These are phyloP conservation scores for Cephalopterus ornatus DNA, from an alignment of 2,113 vertebrate species.

Conservation along the genomic window DNA sequence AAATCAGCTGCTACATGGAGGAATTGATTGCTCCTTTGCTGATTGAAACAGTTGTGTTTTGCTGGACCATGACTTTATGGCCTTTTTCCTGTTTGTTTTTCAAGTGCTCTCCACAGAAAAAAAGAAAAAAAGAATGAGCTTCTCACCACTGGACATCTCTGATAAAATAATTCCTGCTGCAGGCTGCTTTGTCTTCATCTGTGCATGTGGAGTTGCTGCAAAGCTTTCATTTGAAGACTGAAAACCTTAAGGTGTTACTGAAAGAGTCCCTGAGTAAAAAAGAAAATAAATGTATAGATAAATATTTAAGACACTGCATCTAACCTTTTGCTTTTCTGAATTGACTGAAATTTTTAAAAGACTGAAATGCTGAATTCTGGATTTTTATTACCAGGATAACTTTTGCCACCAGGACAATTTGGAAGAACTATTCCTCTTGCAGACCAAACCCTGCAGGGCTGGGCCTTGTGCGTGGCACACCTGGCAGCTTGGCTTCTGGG, in stretches of 20 bases:
- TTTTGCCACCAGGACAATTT: neutral
- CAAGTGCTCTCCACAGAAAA: neutral
- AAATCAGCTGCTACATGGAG: neutral
- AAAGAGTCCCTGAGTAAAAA: neutral
- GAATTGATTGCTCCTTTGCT: neutral
- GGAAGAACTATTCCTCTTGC: neutral
- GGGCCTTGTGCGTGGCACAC: neutral
- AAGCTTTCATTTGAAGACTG: neutral
- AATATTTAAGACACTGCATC: neutral
- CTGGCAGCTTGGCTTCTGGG: neutral
- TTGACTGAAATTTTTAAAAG: neutral
- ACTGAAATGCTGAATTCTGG: neutral
- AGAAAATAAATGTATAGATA: neutral
- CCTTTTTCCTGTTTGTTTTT: slow-evolving; percentile 15
- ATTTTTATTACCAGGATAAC: neutral
- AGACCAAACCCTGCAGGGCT: neutral
- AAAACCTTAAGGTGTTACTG: neutral
- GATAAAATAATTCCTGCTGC: neutral
- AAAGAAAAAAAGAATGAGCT: neutral
- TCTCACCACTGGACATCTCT: neutral
- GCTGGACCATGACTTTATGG: neutral
- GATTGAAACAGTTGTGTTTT: neutral
- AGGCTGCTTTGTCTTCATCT: neutral
- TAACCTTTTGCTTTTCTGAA: neutral
- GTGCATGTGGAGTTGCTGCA: neutral